Base-by-base conservation (phyloP, 2,797 vertebrate species). In the Rhinichthys osculus region DNA sequence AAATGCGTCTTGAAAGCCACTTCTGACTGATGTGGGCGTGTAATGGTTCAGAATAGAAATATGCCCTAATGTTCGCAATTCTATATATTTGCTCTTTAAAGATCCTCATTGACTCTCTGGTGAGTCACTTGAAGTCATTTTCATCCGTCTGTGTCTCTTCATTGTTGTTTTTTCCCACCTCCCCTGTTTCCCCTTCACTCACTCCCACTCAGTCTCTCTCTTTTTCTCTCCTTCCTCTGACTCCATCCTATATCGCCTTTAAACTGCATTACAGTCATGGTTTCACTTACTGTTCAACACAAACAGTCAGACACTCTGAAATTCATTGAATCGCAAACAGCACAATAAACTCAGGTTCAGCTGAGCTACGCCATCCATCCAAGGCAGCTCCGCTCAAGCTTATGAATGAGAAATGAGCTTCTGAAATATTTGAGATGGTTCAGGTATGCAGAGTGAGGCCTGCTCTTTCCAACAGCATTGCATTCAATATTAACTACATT, bases 121-220 rank as follows among this genome's bases (percentile, higher is more conserved):
- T 81, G 70, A 86, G 64, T 87, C 84, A 87, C 40, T 84, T 85
- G 69, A 88, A 85, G 78, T 84, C 70, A 69, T 77, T 78, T 87
- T 66, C 23, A 86, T 80, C 84, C 79, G 42, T 74, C 82, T 79
- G 81, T 73, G 80, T 88, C 71, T 87, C 44, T 23, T 87, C 84
- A 86, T 86, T 87, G 89, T 87, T 90, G 47, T 67, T 80, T 83
- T 78, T 77, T 78, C 57, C 40, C 81, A 62, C 47, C 70, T 82
- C 84, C 83, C 86, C 82, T 69, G 66, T 42, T 69, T 59, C 64
- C 77, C 47, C 50, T 78, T 64, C 35, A 42, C 66, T 74, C 47
- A 86, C 77, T 84, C 85, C 86, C 71, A 62, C 72, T 86, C 85
- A 79, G 35, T 54, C 79, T 72, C 81, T 38, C 44, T 67, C 64